Base-by-base conservation (phyloP, 2,797 vertebrate genomes). In the Lagorchestes hirsutus region DNA sequence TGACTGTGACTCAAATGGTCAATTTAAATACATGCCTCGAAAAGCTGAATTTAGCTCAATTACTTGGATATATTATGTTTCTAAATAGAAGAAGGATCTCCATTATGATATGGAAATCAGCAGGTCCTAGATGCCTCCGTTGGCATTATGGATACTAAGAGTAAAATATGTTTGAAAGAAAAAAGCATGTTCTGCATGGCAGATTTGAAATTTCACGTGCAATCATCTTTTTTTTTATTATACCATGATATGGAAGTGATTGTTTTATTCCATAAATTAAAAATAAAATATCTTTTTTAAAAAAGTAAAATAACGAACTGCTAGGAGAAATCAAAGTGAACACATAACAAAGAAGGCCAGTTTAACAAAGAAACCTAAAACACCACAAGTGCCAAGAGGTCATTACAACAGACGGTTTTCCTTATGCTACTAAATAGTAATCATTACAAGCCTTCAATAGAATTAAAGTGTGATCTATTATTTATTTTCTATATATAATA, bases 321-420 rank as follows among this genome's bases (percentile, higher is more conserved):
- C 27, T 87, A 95, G 12, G 11, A 87, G 93, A 10, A 95, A 96
- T 54, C 11, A 5, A 18, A 97, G 40, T 87, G 40, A 87, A 50
- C 74, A 40, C 18, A 50, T 0, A 50, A 87, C 40, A 87, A 50
- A 87, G 40, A 82, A 74, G 28, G 18, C 40, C 40, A 50, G 24
- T 46, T 91, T 16, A 54, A 9, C 5, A 55, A 91, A n/a, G 52
- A 91, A 91, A 13, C 31, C 28, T 91, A 18, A 55, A 55, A 55
- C 29, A 55, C 54, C 90, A 54, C 8, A 91, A 14, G 14, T 10
- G 0, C 29, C 16, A 91, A 31, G 16, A 55, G 5, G 18, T 54
- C 28, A 91, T 54, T 91, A 1, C 34, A 91, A 34, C 52, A 29
- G 95, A 93, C 91, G 1, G 27, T 50, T 90, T 92, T 55, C 59